Evolutionary conservation across 2,888 invertebrate species (phyloP), one percentile per base, ranked within the genome.

Genomic region (Tromatobia lineatoria): DNA sequence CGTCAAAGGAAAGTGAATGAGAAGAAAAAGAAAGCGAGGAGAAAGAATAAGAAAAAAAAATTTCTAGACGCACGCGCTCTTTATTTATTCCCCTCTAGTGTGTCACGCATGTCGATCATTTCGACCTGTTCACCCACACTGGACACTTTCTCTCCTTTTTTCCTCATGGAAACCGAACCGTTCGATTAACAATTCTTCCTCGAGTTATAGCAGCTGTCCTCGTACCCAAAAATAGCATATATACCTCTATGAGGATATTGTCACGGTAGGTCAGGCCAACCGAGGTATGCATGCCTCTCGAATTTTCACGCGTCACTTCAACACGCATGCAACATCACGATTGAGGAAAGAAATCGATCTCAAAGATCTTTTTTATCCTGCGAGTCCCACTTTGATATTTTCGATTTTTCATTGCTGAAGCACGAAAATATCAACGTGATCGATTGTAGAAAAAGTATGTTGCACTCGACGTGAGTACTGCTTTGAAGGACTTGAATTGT

Each of bases 81-180:
- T 81, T 90, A 89, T 90, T 91, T 91, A 91, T 91, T 90, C 87
- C 85, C 81, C 85, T 80, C 86, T 69, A 52, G 77, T 61, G 83
- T 88, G 87, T 87, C 89, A 88, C 88, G 90, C 88, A 87, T 86
- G 89, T 90, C 88, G 83, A 86, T 88, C 88, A 85, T 80, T 82
- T 80, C 80, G 86, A 88, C 88, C 86, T 80, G 82, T 80, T 79
- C 88, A 38, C 76, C 54, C 71, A 77, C 84, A 34, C 47, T 69
- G 69, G 47, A 77, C 34, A 18, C 64, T 10, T 18, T 38, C 52
- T 11, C 57, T 18, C 7, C 8, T 13, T 23, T 52, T 70, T 54
- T n/a, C 29, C 18, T 13, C 54, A 29, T 57, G 47, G 34, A 74
- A 59, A 66, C 42, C 66, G 45, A 73, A 69, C 57, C 74, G 42